Evolutionary conservation across 92 coral and sea anemone species (phyloP).

Genomic region (Zoanthus gigantus): DNA sequence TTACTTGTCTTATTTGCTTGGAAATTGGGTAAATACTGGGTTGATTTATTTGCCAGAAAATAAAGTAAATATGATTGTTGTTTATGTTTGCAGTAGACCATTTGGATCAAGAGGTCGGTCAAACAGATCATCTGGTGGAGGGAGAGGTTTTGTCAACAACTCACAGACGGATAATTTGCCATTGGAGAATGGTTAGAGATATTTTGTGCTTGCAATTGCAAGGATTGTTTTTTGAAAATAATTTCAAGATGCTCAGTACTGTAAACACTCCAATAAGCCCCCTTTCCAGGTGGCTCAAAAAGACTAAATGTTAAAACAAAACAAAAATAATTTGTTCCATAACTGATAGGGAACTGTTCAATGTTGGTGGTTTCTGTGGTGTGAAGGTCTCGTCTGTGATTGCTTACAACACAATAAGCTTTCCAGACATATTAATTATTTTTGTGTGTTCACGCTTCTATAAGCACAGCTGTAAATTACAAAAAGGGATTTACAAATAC

Average conservation of each 20-base stretch:
- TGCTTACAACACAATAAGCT: too few relatives aligned
- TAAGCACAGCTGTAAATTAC: too few relatives aligned
- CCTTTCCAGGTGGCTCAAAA: not conserved
- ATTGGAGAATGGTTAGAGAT: slow-evolving; percentile 34
- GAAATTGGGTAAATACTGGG: not conserved
- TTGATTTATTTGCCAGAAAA: not conserved
- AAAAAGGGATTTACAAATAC: too few relatives aligned
- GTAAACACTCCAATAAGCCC: too few relatives aligned
- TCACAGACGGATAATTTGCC: slow-evolving; percentile 29
- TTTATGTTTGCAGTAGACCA: slow-evolving; percentile 62
- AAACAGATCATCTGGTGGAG: slow-evolving; percentile 76
- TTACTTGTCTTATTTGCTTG: not conserved
- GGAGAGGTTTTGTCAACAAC: slow-evolving; percentile 45
- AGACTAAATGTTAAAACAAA: not conserved
- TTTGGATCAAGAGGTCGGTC: slow-evolving; percentile 79
- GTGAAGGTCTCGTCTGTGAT: too few relatives aligned
- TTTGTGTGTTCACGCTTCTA: too few relatives aligned
- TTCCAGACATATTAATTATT: too few relatives aligned
- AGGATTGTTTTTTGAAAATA: not conserved
- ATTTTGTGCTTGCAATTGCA: not conserved
- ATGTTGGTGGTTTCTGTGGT: too few relatives aligned
- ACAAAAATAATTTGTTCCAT: too few relatives aligned
- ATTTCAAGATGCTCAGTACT: too few relatives aligned
- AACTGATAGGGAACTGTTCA: too few relatives aligned
- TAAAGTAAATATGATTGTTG: too few relatives aligned